These are phyloP conservation scores for Antennarius striatus DNA, from an alignment of 2,113 vertebrate genomes.

Conservation along the genomic window DNA sequence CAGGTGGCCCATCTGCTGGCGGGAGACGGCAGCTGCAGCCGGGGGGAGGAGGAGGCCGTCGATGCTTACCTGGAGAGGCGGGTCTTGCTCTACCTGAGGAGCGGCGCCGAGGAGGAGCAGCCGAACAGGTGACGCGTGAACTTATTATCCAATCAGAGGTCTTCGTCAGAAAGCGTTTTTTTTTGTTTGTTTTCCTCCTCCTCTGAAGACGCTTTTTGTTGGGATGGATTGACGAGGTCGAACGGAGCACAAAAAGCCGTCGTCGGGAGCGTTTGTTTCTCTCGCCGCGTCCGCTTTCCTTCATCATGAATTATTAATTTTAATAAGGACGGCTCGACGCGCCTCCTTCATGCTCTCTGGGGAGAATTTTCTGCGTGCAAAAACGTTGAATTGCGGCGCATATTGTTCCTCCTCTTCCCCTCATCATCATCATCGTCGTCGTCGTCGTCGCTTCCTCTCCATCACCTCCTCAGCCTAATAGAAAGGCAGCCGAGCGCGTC, in stretches of 20 bases:
- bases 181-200: too few relatives aligned
- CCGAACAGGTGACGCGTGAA: conserved; percentile 78
- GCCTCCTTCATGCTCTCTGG: conserved; percentile 18
- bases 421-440: neutral
- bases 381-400: conserved; percentile 23
- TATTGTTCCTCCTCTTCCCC: conserved; percentile 4
- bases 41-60: conserved; percentile 77
- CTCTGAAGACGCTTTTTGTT: too few relatives aligned
- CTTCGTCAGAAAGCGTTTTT: too few relatives aligned
- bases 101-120: conserved; percentile 67
- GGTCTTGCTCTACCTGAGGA: conserved; percentile 82
- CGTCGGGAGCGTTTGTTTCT: neutral
- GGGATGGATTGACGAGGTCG: neutral
- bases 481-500: conserved; percentile 17
- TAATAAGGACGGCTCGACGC: conserved; percentile 64
- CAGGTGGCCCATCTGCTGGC: conserved; percentile 79
- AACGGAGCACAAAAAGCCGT: conserved; percentile 6
- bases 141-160: too few relatives aligned
- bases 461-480: conserved; percentile 16
- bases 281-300: conserved; percentile 5
- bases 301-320: conserved; percentile 72
- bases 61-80: conserved; percentile 84
- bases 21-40: conserved; percentile 40
- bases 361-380: neutral
- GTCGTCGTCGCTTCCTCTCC: too few relatives aligned